A percentile compares a stretch with the other conserved stretches of the same genome.
Evolutionary conservation across 1,140 invertebrate genomes (phyloP).

Genomic region (Rhyzopertha dominica): DNA sequence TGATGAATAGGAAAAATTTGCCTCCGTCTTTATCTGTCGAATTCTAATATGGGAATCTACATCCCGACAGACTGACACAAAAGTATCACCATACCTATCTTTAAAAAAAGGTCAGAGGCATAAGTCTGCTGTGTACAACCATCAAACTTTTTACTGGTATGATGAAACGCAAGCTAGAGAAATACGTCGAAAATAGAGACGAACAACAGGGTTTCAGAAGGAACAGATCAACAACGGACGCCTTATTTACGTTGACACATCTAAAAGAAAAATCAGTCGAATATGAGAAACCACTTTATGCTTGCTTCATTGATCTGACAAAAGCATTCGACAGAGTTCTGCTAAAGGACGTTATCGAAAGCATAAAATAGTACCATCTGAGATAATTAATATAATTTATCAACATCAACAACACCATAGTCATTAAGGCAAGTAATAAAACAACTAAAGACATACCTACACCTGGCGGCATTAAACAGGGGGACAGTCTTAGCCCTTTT

Average conservation of each 20-base stretch:
- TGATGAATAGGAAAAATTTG: too few species aligned
- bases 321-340: constrained; percentile 10
- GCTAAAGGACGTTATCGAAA: constrained; percentile 5
- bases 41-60: too few species aligned
- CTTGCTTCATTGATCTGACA: constrained; percentile 11
- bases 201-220: constrained; percentile 13
- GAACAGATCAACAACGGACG: constrained; percentile 14
- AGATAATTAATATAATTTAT: too few species aligned
- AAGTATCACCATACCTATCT: constrained; percentile 10
- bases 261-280: constrained; percentile 12
- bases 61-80: constrained; percentile 5
- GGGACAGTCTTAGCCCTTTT: too few species aligned
- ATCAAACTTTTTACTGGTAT: constrained; percentile 13
- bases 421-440: too few species aligned
- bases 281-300: constrained; percentile 5
- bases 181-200: constrained; percentile 13
- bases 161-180: too few species aligned
- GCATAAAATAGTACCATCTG: too few species aligned
- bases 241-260: constrained; percentile 11
- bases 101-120: constrained; percentile 12
- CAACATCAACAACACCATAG: too few species aligned
- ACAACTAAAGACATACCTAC: too few species aligned
- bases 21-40: too few species aligned
- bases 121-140: constrained; percentile 7
- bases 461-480: too few species aligned